phyloP scores from a whole-genome alignment of 2,888 invertebrate species.

The Teleiodes luculella region DNA sequence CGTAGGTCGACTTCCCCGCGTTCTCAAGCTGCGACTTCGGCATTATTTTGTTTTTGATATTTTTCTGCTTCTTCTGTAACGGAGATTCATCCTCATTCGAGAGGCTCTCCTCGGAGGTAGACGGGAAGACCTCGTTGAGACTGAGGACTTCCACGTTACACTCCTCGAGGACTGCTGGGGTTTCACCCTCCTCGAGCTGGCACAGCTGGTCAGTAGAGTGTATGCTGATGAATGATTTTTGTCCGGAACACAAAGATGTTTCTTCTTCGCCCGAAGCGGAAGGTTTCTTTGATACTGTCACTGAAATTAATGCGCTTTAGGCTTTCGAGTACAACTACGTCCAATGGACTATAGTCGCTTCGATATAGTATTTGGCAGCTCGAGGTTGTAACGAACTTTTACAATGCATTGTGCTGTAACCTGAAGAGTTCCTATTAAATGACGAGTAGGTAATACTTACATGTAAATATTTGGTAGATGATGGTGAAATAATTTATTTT shows the following conservation, averaged over 20 bases:
- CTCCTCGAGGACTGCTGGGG: constrained; percentile 50
- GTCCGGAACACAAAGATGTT: constrained; percentile 46
- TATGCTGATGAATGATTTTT: constrained; percentile 71
- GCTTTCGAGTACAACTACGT: not conserved
- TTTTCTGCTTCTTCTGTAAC: constrained; percentile 40
- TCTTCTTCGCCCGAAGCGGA: constrained; percentile 45
- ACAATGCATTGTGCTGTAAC: no score
- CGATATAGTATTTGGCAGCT: no score
- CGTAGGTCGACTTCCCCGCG: constrained; percentile 46
- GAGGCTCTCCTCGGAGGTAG: constrained; percentile 70
- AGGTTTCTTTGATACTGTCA: constrained; percentile 66
- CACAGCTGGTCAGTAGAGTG: constrained; percentile 71
- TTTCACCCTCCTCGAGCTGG: constrained; percentile 52
- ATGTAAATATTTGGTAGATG: no score
- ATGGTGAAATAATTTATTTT: no score
- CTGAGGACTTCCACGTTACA: constrained; percentile 69
- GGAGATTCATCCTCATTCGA: constrained; percentile 62
- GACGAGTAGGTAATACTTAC: no score
- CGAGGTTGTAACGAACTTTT: no score
- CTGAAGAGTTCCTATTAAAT: no score
- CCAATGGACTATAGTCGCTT: no score
- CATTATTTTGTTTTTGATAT: constrained; percentile 36
- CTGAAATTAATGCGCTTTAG: constrained; percentile 34
- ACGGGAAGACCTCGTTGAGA: constrained; percentile 65
- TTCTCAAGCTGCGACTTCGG: constrained; percentile 40